These are phyloP conservation scores for Chymomyza caudatula DNA, from an alignment of 2,888 invertebrate genomes.

Conservation along the genomic window DNA sequence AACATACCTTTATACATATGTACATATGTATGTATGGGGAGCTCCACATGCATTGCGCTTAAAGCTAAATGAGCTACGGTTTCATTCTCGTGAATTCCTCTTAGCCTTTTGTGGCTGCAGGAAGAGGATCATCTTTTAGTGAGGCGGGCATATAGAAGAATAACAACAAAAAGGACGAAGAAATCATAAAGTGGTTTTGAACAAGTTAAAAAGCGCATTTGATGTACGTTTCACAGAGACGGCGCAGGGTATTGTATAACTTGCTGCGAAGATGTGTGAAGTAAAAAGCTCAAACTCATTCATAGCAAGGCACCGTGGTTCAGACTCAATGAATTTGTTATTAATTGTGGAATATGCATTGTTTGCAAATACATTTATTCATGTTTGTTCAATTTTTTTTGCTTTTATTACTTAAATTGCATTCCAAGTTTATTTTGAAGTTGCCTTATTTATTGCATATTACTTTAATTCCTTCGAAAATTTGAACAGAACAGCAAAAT, in stretches of 20 bases:
- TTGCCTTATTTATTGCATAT: no score
- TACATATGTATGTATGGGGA: not conserved
- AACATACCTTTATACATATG: not conserved
- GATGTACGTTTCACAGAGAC: not conserved
- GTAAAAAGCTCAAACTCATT: constrained; percentile 51
- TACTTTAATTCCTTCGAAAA: no score
- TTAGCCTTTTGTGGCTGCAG: constrained; percentile 63
- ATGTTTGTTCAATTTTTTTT: no score
- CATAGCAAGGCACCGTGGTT: constrained; percentile 58
- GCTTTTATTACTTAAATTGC: no score
- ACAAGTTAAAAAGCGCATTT: constrained; percentile 60
- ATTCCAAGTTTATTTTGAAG: no score
- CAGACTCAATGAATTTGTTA: not conserved
- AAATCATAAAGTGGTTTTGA: constrained; percentile 70
- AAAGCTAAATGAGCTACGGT: constrained; percentile 69
- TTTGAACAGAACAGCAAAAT: no score
- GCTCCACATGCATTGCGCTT: constrained; percentile 17
- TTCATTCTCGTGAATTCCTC: constrained; percentile 64
- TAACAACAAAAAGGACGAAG: constrained; percentile 56
- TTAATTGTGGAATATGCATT: not conserved
- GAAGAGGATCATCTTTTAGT: constrained; percentile 68
- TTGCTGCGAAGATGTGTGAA: constrained; percentile 15
- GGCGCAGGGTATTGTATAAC: constrained; percentile 9
- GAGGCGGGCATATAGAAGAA: constrained; percentile 25
- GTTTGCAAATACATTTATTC: no score